These are phyloP conservation scores for Solea solea DNA, from an alignment of 2,113 vertebrate species.

Conservation along the genomic window DNA sequence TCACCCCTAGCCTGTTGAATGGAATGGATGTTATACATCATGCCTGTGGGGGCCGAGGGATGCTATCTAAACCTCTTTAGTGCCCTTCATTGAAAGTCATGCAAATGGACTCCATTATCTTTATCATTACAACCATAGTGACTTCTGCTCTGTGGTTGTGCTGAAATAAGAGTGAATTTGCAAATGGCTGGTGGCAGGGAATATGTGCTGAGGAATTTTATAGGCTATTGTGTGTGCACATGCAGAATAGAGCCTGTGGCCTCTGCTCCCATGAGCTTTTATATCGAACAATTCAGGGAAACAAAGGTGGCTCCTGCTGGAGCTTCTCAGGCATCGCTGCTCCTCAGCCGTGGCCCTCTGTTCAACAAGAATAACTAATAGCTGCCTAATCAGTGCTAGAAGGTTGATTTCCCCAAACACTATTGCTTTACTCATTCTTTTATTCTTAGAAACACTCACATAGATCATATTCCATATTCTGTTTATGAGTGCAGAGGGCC, in stretches of 20 bases:
- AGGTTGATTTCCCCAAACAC: constrained; percentile 68
- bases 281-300: constrained; percentile 53
- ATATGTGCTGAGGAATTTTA: constrained; percentile 61
- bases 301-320: constrained; percentile 63
- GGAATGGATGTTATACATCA: constrained; percentile 56
- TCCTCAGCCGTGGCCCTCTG: constrained; percentile 30
- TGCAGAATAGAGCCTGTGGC: constrained; percentile 43
- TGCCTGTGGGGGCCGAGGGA: constrained; percentile 44
- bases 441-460: constrained; percentile 41
- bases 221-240: constrained; percentile 70
- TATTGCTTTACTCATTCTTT: constrained; percentile 37
- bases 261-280: constrained; percentile 60
- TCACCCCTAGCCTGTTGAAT: constrained; percentile 51
- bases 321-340: constrained; percentile 39
- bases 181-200: constrained; percentile 48
- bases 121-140: constrained; percentile 47
- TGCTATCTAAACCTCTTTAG: constrained; percentile 64
- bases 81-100: constrained; percentile 67
- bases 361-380: constrained; percentile 58
- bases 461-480: background rate
- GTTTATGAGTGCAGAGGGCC: constrained; percentile 25
- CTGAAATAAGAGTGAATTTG: constrained; percentile 42
- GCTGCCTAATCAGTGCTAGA: constrained; percentile 57
- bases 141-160: constrained; percentile 41
- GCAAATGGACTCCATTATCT: constrained; percentile 71